phyloP scores from a whole-genome alignment of 1,140 invertebrate species.

The Euwallacea similis region DNA sequence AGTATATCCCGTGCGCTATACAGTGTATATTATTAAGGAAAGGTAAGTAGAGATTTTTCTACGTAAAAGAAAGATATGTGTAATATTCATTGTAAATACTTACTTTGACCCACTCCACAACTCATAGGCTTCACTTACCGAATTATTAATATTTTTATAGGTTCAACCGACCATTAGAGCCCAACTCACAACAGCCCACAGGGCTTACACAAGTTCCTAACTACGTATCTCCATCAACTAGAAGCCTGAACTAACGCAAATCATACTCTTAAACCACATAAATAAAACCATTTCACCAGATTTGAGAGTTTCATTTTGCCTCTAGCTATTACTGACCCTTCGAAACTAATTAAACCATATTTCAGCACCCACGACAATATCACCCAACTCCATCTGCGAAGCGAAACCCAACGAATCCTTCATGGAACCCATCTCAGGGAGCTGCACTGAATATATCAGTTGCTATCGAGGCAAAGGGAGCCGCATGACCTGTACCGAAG shows the following conservation, averaged over 20 bases:
- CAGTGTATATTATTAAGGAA: neutral
- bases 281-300: neutral
- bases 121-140: too few species aligned
- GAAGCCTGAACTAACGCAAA: neutral
- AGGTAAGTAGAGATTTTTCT: neutral
- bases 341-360: neutral
- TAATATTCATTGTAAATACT: too few species aligned
- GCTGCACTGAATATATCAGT: neutral
- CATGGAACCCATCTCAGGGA: neutral
- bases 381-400: neutral
- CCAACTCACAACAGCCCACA: too few species aligned
- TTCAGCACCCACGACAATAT: neutral
- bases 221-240: neutral
- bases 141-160: too few species aligned
- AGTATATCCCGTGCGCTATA: neutral
- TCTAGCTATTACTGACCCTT: neutral
- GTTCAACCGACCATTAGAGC: too few species aligned
- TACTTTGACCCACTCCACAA: too few species aligned
- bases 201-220: neutral
- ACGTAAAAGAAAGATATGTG: too few species aligned
- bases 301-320: neutral
- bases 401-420: neutral
- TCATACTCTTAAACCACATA: neutral
- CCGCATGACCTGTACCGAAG: neutral
- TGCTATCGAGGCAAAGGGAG: neutral